Conservation (phyloP, 2,888 invertebrate species). For the Macroteleia sp. region DNA sequence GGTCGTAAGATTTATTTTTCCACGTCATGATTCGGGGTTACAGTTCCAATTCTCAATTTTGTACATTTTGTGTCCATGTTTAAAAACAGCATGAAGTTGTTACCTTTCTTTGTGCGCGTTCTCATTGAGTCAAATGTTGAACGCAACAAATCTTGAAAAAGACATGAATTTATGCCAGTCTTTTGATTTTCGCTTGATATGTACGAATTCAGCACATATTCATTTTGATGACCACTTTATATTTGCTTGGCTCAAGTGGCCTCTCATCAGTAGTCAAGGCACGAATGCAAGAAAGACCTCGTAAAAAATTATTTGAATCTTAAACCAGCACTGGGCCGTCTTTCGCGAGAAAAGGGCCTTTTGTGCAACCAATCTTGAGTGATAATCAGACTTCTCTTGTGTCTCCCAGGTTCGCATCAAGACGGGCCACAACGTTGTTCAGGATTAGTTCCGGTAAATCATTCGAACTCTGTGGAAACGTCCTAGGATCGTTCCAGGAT, state of each 20-base stretch:
- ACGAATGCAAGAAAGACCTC: slow-evolving; percentile 71
- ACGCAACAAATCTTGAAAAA: slow-evolving; percentile 39
- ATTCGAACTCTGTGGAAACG: slow-evolving; percentile 78
- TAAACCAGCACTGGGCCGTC: slow-evolving; percentile 72
- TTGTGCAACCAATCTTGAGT: slow-evolving; percentile 80
- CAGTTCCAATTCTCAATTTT: slow-evolving; percentile 17
- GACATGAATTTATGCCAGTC: slow-evolving; percentile 56
- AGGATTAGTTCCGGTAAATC: slow-evolving; percentile 81
- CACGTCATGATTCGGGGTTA: slow-evolving; percentile 13
- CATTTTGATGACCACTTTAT: slow-evolving; percentile 62
- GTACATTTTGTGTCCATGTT: slow-evolving; percentile 28
- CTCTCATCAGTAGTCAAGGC: slow-evolving; percentile 74
- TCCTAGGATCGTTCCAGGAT: slow-evolving; percentile 74
- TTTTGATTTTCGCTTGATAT: slow-evolving; percentile 63
- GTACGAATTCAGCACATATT: slow-evolving; percentile 58
- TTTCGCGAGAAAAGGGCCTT: slow-evolving; percentile 69
- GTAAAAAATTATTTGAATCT: slow-evolving; percentile 80
- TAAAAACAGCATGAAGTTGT: slow-evolving; percentile 15
- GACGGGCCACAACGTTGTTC: slow-evolving; percentile 76
- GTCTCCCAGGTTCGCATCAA: slow-evolving; percentile 72
- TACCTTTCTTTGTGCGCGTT: slow-evolving; percentile 29
- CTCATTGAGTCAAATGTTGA: slow-evolving; percentile 36
- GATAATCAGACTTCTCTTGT: slow-evolving; percentile 82
- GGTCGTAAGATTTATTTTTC: slow-evolving; percentile 46
- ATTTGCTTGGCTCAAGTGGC: slow-evolving; percentile 52